Evolutionary conservation across 1,140 invertebrate species (phyloP).

Genomic region (Apis dorsata): DNA sequence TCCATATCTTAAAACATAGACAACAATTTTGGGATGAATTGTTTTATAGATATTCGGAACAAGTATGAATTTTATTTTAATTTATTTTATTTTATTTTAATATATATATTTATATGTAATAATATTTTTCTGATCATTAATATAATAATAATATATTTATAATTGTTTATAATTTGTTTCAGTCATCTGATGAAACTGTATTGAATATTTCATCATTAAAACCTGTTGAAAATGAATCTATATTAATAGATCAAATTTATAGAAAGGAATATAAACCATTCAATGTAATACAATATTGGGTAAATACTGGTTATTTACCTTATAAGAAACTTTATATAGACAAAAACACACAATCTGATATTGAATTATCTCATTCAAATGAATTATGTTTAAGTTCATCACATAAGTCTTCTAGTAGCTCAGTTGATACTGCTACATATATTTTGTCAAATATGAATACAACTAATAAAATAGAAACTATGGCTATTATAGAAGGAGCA

Average conservation of each 20-base stretch:
- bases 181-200: slow-evolving; percentile 42
- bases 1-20: slow-evolving; percentile 46
- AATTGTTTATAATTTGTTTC: slow-evolving; percentile 14
- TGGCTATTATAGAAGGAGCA: slow-evolving; percentile 65
- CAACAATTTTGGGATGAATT: slow-evolving; percentile 58
- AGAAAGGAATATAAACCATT: slow-evolving; percentile 46
- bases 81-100: not conserved
- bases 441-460: slow-evolving; percentile 69
- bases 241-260: not conserved
- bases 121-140: not conserved
- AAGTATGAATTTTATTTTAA: slow-evolving; percentile 44
- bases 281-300: slow-evolving; percentile 69
- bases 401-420: slow-evolving; percentile 54
- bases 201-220: slow-evolving; percentile 23
- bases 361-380: slow-evolving; percentile 53
- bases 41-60: slow-evolving; percentile 61
- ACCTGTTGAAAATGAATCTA: not conserved
- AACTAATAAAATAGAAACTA: slow-evolving; percentile 65
- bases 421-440: slow-evolving; percentile 70
- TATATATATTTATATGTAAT: slow-evolving; percentile 1
- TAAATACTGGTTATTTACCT: slow-evolving; percentile 70
- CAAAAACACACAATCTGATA: slow-evolving; percentile 24
- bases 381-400: slow-evolving; percentile 10
- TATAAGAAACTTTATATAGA: slow-evolving; percentile 33
- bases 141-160: slow-evolving; percentile 20